Conservation (phyloP, 2,113 vertebrate species). For the Planiliza haematocheilus region DNA sequence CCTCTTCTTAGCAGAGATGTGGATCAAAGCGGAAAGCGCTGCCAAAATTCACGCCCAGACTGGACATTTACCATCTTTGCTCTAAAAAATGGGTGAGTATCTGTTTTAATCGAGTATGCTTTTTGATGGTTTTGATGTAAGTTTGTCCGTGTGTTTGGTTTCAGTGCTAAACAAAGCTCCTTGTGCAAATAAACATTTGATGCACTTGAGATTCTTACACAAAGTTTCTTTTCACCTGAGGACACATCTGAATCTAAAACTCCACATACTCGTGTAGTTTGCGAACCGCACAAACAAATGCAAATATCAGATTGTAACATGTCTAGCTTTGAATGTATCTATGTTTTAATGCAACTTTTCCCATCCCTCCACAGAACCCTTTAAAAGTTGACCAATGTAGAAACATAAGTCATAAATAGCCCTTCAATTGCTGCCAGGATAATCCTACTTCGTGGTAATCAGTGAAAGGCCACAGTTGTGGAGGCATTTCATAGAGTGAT, state of each 20-base stretch:
- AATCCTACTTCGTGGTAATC: slow-evolving; percentile 44
- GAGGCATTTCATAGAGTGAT: slow-evolving; percentile 62
- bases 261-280: background rate
- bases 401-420: slow-evolving; percentile 25
- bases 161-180: slow-evolving; percentile 3
- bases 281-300: background rate
- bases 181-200: slow-evolving; percentile 28
- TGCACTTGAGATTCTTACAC: slow-evolving; percentile 17
- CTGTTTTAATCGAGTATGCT: slow-evolving; percentile 23
- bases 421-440: slow-evolving; percentile 45
- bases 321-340: background rate
- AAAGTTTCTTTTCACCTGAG: slow-evolving; percentile 37
- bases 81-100: slow-evolving; percentile 71
- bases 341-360: slow-evolving; percentile 33
- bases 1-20: slow-evolving; percentile 63
- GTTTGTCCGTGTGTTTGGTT: slow-evolving; percentile 24
- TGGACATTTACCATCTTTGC: slow-evolving; percentile 40
- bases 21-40: slow-evolving; percentile 41
- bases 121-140: slow-evolving; percentile 3
- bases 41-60: slow-evolving; percentile 18
- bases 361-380: background rate
- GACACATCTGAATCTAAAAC: slow-evolving; percentile 20
- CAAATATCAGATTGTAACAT: background rate
- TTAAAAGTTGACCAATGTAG: slow-evolving; percentile 28
- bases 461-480: slow-evolving; percentile 54